These are phyloP conservation scores for Melanchra persicariae DNA, from an alignment of 2,888 invertebrate species.

Conservation along the genomic window DNA sequence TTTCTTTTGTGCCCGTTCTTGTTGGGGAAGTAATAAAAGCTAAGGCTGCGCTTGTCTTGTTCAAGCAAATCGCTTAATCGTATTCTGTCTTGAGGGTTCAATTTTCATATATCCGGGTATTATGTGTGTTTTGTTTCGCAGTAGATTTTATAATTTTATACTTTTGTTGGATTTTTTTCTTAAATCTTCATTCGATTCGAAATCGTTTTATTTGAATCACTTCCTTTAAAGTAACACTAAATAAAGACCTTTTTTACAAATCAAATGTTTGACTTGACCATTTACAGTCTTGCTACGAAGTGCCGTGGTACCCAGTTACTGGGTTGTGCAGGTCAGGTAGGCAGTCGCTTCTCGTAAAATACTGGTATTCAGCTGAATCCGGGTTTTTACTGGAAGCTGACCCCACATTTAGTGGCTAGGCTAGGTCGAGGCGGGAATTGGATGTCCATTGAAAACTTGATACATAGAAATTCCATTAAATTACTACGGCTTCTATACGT, in stretches of 20 bases:
- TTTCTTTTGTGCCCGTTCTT: slow-evolving; percentile 58
- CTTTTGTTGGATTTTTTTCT: neutral
- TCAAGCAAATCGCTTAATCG: slow-evolving; percentile 26
- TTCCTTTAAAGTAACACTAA: no score
- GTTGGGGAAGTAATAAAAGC: slow-evolving; percentile 58
- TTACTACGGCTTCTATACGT: neutral
- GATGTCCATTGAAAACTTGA: neutral
- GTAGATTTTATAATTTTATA: neutral
- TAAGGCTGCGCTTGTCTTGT: slow-evolving; percentile 22
- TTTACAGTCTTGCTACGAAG: no score
- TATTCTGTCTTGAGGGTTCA: slow-evolving; percentile 10
- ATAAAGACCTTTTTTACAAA: no score
- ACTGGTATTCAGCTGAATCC: no score
- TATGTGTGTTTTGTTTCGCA: neutral
- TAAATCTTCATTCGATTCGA: neutral
- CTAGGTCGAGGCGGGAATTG: no score
- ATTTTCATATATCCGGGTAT: neutral
- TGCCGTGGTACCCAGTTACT: no score
- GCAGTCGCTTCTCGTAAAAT: no score
- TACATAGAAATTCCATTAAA: neutral
- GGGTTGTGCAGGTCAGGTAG: no score
- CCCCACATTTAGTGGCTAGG: no score
- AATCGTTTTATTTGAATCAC: no score
- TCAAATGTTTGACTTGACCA: no score
- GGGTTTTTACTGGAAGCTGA: no score